Evolutionary conservation across 2,113 vertebrate genomes (phyloP), one percentile per base, ranked within the genome.

Genomic region (Atrichornis clamosus): DNA sequence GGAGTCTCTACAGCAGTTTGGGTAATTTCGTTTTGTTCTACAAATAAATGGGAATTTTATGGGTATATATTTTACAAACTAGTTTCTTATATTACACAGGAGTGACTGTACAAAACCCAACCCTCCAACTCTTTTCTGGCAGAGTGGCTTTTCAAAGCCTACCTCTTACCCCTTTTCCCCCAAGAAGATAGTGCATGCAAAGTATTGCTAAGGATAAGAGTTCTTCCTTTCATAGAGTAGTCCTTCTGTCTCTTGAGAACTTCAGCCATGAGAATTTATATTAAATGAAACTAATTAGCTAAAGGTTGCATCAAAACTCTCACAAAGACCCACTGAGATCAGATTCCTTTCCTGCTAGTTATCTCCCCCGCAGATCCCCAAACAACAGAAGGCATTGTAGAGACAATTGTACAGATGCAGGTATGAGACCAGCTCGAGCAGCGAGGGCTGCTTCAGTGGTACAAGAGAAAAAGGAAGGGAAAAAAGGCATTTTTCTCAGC

Each of bases 201-300:
- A 90, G 60, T 87, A 63, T n/a, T 91, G 73, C 80, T 89, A 75
- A 78, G 91, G 89, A 97, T 94, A 93, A 78, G 69, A 96, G 72
- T 87, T 94, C 91, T 95, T 94, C 91, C 81, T 96, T 95, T 96
- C 95, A 79, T 53, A 89, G 91, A 92, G 87, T 37, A 92, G 74
- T 94, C 74, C 33, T 94, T 16, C 41, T 73, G 77, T 87, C 95
- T 96, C 96, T 78, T 89, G 95, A 97, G 95, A 86, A 58, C 69
- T 75, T 89, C 77, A 93, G 70, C 89, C 95, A 84, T 84, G 96
- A 96, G 95, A 94, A 95, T 97, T 93, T 91, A 76, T 95, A 95
- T 95, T 95, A 97, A 94, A 96, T 93, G 95, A 96, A 97, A 96
- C 95, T 97, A 97, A 97, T 97, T 97, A 97, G 95, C 93, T 95